Base-by-base conservation (phyloP, 2,888 invertebrate species). In the Clitarchus hookeri region DNA sequence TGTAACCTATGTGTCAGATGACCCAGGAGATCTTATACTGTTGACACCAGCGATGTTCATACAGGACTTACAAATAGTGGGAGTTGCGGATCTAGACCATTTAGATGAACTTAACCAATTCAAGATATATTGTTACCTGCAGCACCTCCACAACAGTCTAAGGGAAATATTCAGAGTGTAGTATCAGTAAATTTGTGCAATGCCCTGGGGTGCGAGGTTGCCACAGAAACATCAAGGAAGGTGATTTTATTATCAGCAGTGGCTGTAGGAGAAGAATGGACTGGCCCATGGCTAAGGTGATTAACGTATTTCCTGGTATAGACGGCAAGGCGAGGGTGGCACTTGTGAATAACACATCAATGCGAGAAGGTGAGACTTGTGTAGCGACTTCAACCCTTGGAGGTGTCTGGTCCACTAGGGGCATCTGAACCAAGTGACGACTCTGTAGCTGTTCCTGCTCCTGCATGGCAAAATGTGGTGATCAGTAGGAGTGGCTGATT, bases 1-100 rank as follows among this genome's bases (percentile, higher is more conserved):
- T 23, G 87, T 91, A 27, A 90, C 90, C 26, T 90, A 89, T 27
- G 84, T 89, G 11, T 87, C 88, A n/a, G 88, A 89, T 54, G 88
- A 90, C 77, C 84, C 85, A 12, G 84, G 89, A 3, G 89, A 90
- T 23, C 44, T 82, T 0, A 19, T 65, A 36, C 3, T 23, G 0
- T 65, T 65, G n/a, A 65, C 65, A 65, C 65, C 65, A n/a, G 65
- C 65, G 16, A 65, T 65, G 6, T 65, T 65, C 65, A 65, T 65
- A 65, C 65, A 65, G 16, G 19, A 65, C n/a, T n/a, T n/a, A n/a
- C 65, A 65, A 23, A 65, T 6, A 8, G 65, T 65, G n/a, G 53
- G 53, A 53, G 53, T 53, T 53, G 12, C 53, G 0, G 65, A 65
- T 65, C n/a, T 65, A 1, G 65, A 65, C n/a, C 3, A 23, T 23